Evolutionary conservation across 1,140 invertebrate species (phyloP), one percentile per base, ranked within the genome.

Genomic region (Heliconius eleuchia): DNA sequence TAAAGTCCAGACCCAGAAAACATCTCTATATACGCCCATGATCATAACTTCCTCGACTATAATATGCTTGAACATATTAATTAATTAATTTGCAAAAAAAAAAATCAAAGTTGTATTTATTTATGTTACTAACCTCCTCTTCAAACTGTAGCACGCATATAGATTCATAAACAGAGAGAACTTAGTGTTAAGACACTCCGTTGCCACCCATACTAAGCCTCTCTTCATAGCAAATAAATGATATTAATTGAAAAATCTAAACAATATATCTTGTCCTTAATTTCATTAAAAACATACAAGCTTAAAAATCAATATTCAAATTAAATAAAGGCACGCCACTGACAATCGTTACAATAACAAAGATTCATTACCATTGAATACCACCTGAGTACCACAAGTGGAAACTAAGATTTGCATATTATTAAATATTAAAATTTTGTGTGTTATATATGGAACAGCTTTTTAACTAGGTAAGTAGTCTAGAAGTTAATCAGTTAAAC

Each of bases 291-390:
- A 60, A 30, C 30, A 3, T 19, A 57, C 19, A 9, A 23, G 7
- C n/a, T n/a, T 11, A 8, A 8, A 57, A 23, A 8, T 57, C 9
- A 57, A 57, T 16, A 66, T 66, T 66, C 27, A 30, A 66, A 66
- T 66, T 0, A 30, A 27, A 66, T 6, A 27, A 30, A 66, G 27
- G 13, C 60, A 30, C 19, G 55, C 55, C 55, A 27, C 57, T 66
- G 23, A 66, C 60, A 66, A 66, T 66, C 60, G 60, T 60, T 3
- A 11, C 23, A 66, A 13, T 66, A 30, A 66, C 60, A 66, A 66
- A 66, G 60, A 66, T 66, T 66, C 60, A 66, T 66, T 66, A 66
- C 5, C 60, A 66, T 66, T 66, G 60, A 66, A 66, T 66, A 66
- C 60, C 60, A 66, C 60, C 60, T 66, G 60, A 66, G 13, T 30